Conservation (phyloP, 2,888 invertebrate species). For the Perdita meconis region DNA sequence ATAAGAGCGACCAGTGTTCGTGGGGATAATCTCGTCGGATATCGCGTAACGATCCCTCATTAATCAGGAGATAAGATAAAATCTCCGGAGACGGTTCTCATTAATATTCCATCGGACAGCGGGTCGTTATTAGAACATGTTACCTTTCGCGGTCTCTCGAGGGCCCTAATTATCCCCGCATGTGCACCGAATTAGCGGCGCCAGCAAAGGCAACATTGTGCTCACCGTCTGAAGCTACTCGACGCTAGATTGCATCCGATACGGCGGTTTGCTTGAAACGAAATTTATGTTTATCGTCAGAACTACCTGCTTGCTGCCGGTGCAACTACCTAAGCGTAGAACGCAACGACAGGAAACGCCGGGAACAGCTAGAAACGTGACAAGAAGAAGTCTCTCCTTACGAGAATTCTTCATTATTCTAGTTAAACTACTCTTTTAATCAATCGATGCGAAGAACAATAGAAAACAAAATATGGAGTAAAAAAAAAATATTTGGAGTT, state of each 20-base stretch:
- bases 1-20: slow-evolving; percentile 12
- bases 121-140: slow-evolving; percentile 26
- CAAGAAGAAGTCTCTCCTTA: too few species aligned
- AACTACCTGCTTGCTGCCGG: neutral
- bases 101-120: slow-evolving; percentile 38
- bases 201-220: neutral
- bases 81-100: slow-evolving; percentile 28
- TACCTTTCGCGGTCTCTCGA: slow-evolving; percentile 4
- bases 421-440: too few species aligned
- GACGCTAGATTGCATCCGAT: neutral
- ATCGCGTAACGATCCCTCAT: slow-evolving; percentile 14
- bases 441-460: too few species aligned
- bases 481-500: too few species aligned
- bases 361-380: too few species aligned
- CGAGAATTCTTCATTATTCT: too few species aligned
- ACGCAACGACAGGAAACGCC: too few species aligned
- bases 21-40: neutral
- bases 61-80: slow-evolving; percentile 32
- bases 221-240: neutral
- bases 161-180: slow-evolving; percentile 19
- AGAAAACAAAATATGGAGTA: too few species aligned
- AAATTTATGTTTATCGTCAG: neutral
- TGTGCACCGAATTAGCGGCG: neutral
- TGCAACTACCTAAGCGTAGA: neutral
- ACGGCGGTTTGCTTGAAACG: neutral